These are phyloP conservation scores for Eudemis profundana DNA, from an alignment of 2,888 invertebrate genomes.

Conservation along the genomic window DNA sequence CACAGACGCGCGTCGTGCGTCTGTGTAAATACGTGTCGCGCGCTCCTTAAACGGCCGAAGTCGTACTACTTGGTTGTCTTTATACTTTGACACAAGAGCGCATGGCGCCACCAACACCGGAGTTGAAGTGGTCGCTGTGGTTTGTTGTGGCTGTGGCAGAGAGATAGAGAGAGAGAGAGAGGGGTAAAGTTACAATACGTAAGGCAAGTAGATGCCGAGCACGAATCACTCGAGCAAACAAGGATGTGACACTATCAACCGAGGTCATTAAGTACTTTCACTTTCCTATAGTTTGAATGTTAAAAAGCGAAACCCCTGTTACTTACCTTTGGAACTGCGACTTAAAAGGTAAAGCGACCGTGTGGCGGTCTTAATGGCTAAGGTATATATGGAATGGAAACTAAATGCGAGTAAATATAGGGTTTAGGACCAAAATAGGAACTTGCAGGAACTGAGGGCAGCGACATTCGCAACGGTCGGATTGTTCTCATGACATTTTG, in stretches of 20 bases:
- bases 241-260: constrained; percentile 39
- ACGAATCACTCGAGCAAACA: constrained; percentile 24
- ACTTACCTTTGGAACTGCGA: constrained; percentile 8
- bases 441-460: not conserved
- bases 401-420: constrained; percentile 1
- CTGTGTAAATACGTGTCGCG: too few species aligned
- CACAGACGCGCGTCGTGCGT: too few species aligned
- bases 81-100: too few species aligned
- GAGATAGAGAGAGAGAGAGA: too few species aligned
- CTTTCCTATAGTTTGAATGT: constrained; percentile 41
- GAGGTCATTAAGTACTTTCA: constrained; percentile 44
- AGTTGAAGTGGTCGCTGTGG: too few species aligned
- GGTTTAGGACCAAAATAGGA: constrained; percentile 6
- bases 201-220: constrained; percentile 23
- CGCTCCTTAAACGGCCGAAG: too few species aligned
- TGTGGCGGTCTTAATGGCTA: not conserved
- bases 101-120: too few species aligned
- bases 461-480: not conserved
- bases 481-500: too few species aligned
- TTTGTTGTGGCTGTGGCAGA: too few species aligned
- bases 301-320: constrained; percentile 44
- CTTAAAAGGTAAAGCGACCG: constrained; percentile 10
- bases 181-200: not conserved
- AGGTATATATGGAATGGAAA: constrained; percentile 15
- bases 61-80: too few species aligned